Conservation (phyloP, 2,113 vertebrate genomes). For the Hymenochirus boettgeri region DNA sequence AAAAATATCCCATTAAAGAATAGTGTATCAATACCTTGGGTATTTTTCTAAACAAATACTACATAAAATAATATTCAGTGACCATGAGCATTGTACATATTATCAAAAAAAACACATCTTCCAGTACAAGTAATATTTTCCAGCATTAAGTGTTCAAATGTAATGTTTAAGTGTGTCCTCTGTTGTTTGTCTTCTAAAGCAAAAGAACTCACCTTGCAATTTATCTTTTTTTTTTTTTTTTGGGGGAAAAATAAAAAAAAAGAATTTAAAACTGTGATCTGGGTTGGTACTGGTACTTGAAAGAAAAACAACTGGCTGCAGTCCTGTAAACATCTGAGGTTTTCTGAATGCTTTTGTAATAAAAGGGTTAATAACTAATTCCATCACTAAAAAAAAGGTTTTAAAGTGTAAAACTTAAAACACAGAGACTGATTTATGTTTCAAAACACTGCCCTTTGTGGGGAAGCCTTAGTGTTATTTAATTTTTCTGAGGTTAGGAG, state of each 20-base stretch:
- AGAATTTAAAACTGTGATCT: slow-evolving; percentile 49
- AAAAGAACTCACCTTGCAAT: slow-evolving; percentile 44
- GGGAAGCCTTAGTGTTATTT: not conserved
- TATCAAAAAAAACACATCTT: too few species aligned
- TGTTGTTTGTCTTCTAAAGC: not conserved
- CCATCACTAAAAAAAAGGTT: too few species aligned
- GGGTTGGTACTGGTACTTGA: slow-evolving; percentile 11
- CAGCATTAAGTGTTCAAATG: slow-evolving; percentile 2
- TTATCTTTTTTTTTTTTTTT: slow-evolving; percentile 55
- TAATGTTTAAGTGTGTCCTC: slow-evolving; percentile 34
- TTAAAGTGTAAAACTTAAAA: slow-evolving; percentile 28
- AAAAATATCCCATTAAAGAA: too few species aligned
- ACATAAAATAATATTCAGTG: too few species aligned
- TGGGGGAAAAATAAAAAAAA: too few species aligned
- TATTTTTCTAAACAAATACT: too few species aligned
- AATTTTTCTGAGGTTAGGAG: slow-evolving; percentile 66
- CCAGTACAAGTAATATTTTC: too few species aligned
- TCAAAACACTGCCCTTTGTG: not conserved
- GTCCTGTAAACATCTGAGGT: slow-evolving; percentile 54
- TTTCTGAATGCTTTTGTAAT: not conserved
- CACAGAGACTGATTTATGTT: slow-evolving; percentile 34
- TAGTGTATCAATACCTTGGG: too few species aligned
- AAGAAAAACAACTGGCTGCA: slow-evolving; percentile 43
- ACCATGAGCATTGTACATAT: too few species aligned
- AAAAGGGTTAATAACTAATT: too few species aligned